Evolutionary conservation across 2,888 invertebrate genomes (phyloP), one percentile per base, ranked within the genome.

Genomic region (Acanthococcus lagerstroemiae): DNA sequence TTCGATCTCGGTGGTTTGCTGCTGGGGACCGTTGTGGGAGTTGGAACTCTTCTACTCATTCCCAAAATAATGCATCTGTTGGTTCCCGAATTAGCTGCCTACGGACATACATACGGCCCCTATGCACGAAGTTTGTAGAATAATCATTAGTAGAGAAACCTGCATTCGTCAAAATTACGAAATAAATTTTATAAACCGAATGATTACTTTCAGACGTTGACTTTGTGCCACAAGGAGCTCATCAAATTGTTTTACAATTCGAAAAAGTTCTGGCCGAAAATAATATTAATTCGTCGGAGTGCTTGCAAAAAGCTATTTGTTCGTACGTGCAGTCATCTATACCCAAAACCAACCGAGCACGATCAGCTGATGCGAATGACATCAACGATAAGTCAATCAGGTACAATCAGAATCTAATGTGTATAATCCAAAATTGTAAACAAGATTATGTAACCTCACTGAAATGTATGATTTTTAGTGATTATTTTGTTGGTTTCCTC

Each of bases 1-100:
- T 83, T 90, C 60, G 90, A 90, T 72, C 78, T 90, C 0, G 90
- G 90, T 5, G 90, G 90, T 0, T 83, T 90, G 7, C 82, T 90
- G 6, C 77, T 90, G 24, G 90, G 90, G 0, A 88, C 89, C 2
- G 80, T 90, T 1, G 80, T 90, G 54, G 90, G 90, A 0, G 83
- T 90, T 57, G 90, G 90, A 15, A 88, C 88, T 1, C 84, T 90
- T 67, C 78, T 90, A 19, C 82, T 90, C 2, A 80, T 90, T 55
- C 90, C 90, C 0, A 90, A 90, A 76, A 75, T 90, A 46, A 81
- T 90, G 2, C 82, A 86, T 68, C 81, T 86, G 0, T 81, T 90
- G 67, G 83, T 85, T 0, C 83, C 84, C 7, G 68, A 65, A 52
- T 80, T 83, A 4, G 84, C 85, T 46, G 82, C 82, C 3, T 80